Conservation (phyloP, 2,888 invertebrate species). For the Diogma glabrata region DNA sequence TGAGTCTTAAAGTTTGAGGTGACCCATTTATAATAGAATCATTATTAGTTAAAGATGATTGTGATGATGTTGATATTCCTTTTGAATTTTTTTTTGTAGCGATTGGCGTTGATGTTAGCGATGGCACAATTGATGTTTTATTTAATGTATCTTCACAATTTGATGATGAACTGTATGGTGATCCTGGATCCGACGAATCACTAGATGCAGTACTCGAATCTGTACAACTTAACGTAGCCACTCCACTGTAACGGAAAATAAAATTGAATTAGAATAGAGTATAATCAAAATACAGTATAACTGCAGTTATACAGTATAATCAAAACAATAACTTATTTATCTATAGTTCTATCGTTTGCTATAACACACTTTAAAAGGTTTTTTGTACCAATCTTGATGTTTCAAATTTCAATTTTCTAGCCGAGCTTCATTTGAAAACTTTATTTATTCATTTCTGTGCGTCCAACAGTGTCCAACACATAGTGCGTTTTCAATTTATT, state of each 20-base stretch:
- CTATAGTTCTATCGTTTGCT: too few relatives aligned
- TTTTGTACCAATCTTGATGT: too few relatives aligned
- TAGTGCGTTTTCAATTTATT: too few relatives aligned
- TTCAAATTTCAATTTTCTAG: too few relatives aligned
- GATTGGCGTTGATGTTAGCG: conserved; percentile 20
- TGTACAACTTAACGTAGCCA: conserved; percentile 65
- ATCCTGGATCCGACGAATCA: conserved; percentile 78
- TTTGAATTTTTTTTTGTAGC: conserved; percentile 20
- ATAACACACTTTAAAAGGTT: too few relatives aligned
- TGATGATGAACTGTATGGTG: conserved; percentile 61
- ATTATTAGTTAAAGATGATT: not conserved
- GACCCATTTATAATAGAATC: not conserved
- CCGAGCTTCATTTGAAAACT: too few relatives aligned
- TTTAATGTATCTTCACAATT: conserved; percentile 41
- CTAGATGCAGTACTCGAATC: conserved; percentile 61
- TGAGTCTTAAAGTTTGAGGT: conserved; percentile 14
- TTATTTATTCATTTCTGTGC: too few relatives aligned
- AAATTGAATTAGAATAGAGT: conserved; percentile 7
- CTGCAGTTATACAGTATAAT: too few relatives aligned
- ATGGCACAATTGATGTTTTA: conserved; percentile 28
- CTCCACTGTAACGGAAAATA: conserved; percentile 52
- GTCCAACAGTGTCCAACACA: too few relatives aligned
- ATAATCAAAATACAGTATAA: too few relatives aligned
- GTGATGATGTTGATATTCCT: conserved; percentile 14
- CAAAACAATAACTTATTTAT: too few relatives aligned